Conservation (phyloP, 37 sponge, comb jelly and placozoan species). For the Diacarnus erythraeanus region DNA sequence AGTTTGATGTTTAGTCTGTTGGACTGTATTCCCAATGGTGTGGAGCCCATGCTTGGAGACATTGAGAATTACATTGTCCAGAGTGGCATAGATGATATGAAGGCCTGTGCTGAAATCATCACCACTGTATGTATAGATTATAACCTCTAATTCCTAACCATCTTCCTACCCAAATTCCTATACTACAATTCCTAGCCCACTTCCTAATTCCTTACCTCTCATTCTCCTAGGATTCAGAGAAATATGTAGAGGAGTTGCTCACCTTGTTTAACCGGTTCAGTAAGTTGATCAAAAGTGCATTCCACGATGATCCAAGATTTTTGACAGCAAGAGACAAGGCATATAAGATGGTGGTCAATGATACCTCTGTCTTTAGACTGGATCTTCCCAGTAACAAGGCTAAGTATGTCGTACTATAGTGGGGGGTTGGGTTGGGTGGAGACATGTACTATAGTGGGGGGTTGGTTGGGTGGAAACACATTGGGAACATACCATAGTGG, state of each 20-base stretch:
- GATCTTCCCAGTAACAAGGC: slow-evolving; percentile 68
- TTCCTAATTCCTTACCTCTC: slow-evolving; percentile 2
- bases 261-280: slow-evolving; percentile 76
- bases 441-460: background rate
- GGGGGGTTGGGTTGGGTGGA: background rate
- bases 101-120: slow-evolving; percentile 77
- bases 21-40: slow-evolving; percentile 63
- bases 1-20: slow-evolving; percentile 73
- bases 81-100: slow-evolving; percentile 85
- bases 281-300: slow-evolving; percentile 73
- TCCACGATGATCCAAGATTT: slow-evolving; percentile 76
- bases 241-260: slow-evolving; percentile 91
- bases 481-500: too few relatives aligned
- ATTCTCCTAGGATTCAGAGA: slow-evolving; percentile 81
- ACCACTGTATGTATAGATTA: slow-evolving; percentile 64
- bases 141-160: too few relatives aligned
- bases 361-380: slow-evolving; percentile 76
- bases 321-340: slow-evolving; percentile 91
- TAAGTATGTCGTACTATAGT: slow-evolving; percentile 10
- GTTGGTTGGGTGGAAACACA: background rate
- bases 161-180: background rate
- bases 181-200: background rate
- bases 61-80: slow-evolving; percentile 72
- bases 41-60: slow-evolving; percentile 61
- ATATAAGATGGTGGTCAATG: slow-evolving; percentile 84